A percentile compares a stretch with the other conserved stretches of the same genome.
phyloP scores from a whole-genome alignment of 2,797 vertebrate genomes.

The Vireo griseus region DNA sequence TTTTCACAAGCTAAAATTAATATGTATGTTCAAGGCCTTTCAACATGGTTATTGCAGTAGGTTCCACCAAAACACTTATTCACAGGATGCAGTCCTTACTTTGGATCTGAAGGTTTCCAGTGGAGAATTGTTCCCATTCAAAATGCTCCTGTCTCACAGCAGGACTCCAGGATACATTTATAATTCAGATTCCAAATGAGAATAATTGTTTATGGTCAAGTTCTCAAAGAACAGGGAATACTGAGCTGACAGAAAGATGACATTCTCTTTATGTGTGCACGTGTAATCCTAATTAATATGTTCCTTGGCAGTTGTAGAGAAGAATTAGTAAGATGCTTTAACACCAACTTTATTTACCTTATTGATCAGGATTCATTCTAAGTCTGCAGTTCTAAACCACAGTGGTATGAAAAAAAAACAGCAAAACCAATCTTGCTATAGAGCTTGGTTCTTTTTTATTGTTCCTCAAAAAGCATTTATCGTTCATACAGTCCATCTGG shows the following conservation, averaged over 20 bases:
- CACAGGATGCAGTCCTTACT: not conserved
- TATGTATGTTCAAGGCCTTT: not conserved
- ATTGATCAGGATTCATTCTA: not conserved
- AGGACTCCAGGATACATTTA: not conserved
- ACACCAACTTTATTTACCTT: not conserved
- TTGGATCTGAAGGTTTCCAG: slow-evolving; percentile 15
- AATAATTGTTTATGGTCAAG: not conserved
- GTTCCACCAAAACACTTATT: not conserved
- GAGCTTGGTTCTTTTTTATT: not conserved
- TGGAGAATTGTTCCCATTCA: not conserved
- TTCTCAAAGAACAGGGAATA: not conserved
- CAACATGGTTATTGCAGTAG: not conserved
- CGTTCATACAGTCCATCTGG: not conserved
- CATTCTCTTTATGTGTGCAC: not conserved
- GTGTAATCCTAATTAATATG: not conserved
- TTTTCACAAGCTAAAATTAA: not conserved
- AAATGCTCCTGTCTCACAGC: slow-evolving; percentile 8
- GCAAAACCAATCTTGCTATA: not conserved
- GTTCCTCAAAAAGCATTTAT: not conserved
- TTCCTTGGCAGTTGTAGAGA: not conserved
- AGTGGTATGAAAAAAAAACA: not conserved
- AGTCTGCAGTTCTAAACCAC: not conserved
- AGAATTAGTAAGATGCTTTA: not conserved
- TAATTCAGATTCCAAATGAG: not conserved
- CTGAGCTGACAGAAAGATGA: not conserved